Conservation (phyloP, 2,113 vertebrate genomes). For the Phylloscopus trochiloides region DNA sequence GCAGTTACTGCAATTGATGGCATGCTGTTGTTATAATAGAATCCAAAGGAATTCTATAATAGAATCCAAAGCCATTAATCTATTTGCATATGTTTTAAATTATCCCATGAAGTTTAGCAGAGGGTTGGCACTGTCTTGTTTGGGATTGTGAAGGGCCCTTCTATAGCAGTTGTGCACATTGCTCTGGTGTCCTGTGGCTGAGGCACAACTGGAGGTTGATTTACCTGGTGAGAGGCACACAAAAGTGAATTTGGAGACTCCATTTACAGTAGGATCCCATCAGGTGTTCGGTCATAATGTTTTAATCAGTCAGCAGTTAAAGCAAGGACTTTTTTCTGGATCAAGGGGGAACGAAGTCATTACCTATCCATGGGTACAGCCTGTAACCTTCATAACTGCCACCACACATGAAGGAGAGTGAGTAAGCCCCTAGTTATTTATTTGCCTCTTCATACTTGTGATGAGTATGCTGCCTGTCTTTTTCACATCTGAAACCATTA, state of each 20-base stretch:
- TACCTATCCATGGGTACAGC: background rate
- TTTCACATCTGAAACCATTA: background rate
- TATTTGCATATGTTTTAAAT: constrained; percentile 29
- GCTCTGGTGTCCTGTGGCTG: background rate
- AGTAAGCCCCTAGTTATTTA: background rate
- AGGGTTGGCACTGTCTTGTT: background rate
- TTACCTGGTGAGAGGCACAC: background rate
- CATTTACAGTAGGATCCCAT: background rate
- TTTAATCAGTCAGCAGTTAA: background rate
- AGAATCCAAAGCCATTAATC: background rate
- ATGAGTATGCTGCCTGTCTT: background rate
- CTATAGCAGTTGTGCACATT: background rate
- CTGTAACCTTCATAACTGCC: background rate
- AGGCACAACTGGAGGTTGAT: background rate
- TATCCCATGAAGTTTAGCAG: constrained; percentile 14
- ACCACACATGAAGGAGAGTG: background rate
- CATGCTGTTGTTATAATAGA: background rate
- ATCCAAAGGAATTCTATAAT: background rate
- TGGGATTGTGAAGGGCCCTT: constrained; percentile 9
- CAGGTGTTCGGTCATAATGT: background rate
- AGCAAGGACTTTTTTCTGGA: background rate
- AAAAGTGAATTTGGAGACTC: background rate
- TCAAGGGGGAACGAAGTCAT: background rate
- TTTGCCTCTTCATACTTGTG: background rate
- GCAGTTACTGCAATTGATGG: background rate